Evolutionary conservation across 2,797 vertebrate genomes (phyloP).

Genomic region (Microcaecilia unicolor): DNA sequence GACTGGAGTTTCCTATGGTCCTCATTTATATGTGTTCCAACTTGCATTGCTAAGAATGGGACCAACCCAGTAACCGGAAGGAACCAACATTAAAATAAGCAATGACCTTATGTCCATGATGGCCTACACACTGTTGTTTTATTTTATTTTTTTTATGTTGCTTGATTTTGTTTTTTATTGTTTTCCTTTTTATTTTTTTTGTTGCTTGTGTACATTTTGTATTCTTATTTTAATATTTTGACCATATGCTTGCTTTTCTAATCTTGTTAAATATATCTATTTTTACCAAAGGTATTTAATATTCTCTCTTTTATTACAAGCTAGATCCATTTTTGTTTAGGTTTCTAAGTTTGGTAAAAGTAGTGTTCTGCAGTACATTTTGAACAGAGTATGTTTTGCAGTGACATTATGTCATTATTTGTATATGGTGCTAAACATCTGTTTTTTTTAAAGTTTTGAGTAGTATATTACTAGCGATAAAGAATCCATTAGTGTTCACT

Average conservation of each 20-base stretch:
- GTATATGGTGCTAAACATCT: constrained; percentile 38
- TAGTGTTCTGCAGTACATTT: constrained; percentile 42
- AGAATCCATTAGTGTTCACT: neutral
- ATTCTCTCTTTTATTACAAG: constrained; percentile 56
- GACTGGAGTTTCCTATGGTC: constrained; percentile 39
- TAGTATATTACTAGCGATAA: constrained; percentile 13
- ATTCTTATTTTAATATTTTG: constrained; percentile 58
- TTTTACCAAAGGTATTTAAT: constrained; percentile 80
- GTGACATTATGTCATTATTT: constrained; percentile 29
- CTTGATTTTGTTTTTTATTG: constrained; percentile 17
- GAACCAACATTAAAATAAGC: constrained; percentile 33
- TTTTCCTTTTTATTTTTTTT: constrained; percentile 49
- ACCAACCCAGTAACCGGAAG: constrained; percentile 31
- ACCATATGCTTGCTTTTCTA: constrained; percentile 64
- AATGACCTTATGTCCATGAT: constrained; percentile 41
- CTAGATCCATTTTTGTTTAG: constrained; percentile 60
- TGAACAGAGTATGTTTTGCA: constrained; percentile 36
- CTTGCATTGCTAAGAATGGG: constrained; percentile 43
- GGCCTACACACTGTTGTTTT: constrained; percentile 31
- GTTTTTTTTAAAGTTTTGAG: constrained; percentile 17
- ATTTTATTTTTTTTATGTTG: too few species aligned
- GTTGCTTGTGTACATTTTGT: constrained; percentile 70
- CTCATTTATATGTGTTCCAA: constrained; percentile 24
- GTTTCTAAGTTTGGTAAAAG: constrained; percentile 51
- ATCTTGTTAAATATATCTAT: constrained; percentile 74